Evolutionary conservation across 2,113 vertebrate genomes (phyloP), one percentile per base, ranked within the genome.

Genomic region (Carassius gibelio): DNA sequence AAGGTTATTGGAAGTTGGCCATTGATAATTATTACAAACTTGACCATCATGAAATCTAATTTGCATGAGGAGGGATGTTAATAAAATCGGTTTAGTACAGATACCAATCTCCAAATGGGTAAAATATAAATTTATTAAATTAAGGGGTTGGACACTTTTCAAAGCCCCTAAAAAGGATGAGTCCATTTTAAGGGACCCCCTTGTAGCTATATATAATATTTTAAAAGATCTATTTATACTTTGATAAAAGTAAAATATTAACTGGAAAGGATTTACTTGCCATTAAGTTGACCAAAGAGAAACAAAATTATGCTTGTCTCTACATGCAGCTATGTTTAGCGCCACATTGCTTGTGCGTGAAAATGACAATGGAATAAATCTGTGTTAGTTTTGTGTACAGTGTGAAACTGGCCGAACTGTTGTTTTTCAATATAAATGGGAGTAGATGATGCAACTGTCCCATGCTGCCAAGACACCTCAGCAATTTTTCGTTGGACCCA

Each of bases 391-490:
- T 21, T 8, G 19, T 0, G 2, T 76, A 17, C 1, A 17, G 45
- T 5, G 23, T 76, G 15, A 55, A 30, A 34, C 3, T 10, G 13
- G 50, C 17, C 30, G 57, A 42, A 61, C 6, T 17, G 17, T 26
- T 23, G 50, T 42, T 42, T 42, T 79, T 61, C 9, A 8, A 62
- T 79, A 79, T 23, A 61, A 62, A 79, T 8, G 10, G 36, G 57
- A 62, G 57, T 11, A 19, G 57, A 45, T 64, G 36, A 80, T 8
- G 75, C 52, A 78, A 38, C 9, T 61, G 55, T 79, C 55, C 76
- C 76, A 61, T 66, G 14, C 10, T 23, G 85, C 90, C 90, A 89
- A 87, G 92, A 92, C 87, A 83, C 71, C 62, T 68, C 61, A n/a
- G 88, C 88, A 90, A 14, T 38, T 38, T 38, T 38, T 42, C 38